These are phyloP conservation scores for Dendrolimus kikuchii DNA, from an alignment of 1,140 invertebrate species.

Conservation along the genomic window DNA sequence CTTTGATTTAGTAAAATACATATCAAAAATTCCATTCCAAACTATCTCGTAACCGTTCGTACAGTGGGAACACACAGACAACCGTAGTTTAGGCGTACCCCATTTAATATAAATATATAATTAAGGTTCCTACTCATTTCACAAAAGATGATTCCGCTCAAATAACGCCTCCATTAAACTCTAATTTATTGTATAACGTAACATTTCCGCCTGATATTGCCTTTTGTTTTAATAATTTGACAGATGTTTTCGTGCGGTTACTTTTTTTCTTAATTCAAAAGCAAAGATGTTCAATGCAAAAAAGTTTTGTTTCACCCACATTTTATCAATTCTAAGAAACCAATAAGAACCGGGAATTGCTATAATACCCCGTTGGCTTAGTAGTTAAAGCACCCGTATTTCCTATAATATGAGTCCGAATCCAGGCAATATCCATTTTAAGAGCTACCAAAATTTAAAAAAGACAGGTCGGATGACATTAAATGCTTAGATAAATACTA, in stretches of 20 bases:
- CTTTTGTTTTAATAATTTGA: conserved; percentile 22
- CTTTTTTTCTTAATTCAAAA: too few relatives aligned
- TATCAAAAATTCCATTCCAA: neutral
- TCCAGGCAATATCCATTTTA: too few relatives aligned
- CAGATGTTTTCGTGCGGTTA: conserved; percentile 20
- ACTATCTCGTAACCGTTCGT: neutral
- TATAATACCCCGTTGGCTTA: too few relatives aligned
- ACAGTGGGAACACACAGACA: conserved; percentile 23
- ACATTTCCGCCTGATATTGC: conserved; percentile 11
- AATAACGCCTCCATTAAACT: conserved; percentile 30
- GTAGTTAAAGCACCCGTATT: too few relatives aligned
- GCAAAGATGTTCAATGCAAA: too few relatives aligned
- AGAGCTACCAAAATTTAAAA: too few relatives aligned
- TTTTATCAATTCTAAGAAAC: too few relatives aligned
- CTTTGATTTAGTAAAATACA: conserved; percentile 1
- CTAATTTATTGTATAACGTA: conserved; percentile 28
- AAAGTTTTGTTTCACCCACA: too few relatives aligned
- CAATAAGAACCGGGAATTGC: too few relatives aligned
- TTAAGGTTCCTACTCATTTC: conserved; percentile 30
- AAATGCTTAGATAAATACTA: too few relatives aligned
- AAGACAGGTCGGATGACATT: too few relatives aligned
- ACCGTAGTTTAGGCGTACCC: conserved; percentile 25
- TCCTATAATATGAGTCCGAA: too few relatives aligned
- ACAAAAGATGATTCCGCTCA: conserved; percentile 7
- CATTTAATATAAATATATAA: conserved; percentile 42